A percentile compares a stretch with the other conserved stretches of the same genome.
Conservation (phyloP, 2,113 vertebrate species). For the Leucoraja erinaceus region DNA sequence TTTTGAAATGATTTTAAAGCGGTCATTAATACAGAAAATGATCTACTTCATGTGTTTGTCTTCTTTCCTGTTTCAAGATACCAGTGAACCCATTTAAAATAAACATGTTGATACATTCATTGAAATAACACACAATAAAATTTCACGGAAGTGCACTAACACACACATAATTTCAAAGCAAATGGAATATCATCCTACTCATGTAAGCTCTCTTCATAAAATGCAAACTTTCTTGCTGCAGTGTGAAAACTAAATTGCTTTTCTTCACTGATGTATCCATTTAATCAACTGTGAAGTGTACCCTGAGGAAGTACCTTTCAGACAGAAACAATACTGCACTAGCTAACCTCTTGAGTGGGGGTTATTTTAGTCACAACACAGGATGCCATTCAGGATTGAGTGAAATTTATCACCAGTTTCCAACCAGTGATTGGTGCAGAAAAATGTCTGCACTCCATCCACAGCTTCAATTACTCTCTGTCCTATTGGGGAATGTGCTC, state of each 20-base stretch:
- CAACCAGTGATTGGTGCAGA: background rate
- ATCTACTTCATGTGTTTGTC: background rate
- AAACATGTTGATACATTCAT: background rate
- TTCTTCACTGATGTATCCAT: background rate
- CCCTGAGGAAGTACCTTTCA: background rate
- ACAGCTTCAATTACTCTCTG: background rate
- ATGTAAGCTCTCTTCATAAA: background rate
- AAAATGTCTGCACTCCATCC: slow-evolving; percentile 14
- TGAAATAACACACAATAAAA: background rate
- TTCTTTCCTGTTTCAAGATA: background rate
- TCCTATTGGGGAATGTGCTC: background rate
- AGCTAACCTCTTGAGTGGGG: background rate
- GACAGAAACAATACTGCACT: background rate
- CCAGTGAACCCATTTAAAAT: background rate
- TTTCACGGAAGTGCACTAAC: background rate
- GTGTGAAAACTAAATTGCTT: background rate
- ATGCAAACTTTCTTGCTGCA: background rate
- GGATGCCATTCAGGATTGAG: background rate
- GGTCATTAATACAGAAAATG: background rate
- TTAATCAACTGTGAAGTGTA: slow-evolving; percentile 29
- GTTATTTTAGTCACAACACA: slow-evolving; percentile 18
- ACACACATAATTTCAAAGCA: background rate
- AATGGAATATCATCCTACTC: background rate
- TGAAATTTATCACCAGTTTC: background rate
- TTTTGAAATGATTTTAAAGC: background rate